phyloP scores from a whole-genome alignment of 2,888 invertebrate species.

The Teleogryllus oceanicus region DNA sequence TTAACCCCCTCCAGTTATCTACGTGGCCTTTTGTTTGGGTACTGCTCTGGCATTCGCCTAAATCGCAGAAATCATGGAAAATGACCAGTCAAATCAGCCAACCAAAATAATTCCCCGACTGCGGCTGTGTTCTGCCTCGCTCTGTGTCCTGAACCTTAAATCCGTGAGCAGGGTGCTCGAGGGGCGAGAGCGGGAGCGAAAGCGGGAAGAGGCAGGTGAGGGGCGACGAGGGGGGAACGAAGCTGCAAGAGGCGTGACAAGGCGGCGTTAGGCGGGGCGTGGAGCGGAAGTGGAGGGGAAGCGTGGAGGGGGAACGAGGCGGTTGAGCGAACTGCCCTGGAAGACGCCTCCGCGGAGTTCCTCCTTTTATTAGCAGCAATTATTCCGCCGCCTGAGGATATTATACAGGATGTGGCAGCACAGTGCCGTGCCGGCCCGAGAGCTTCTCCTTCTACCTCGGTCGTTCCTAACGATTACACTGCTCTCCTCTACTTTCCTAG shows the following conservation, averaged over 20 bases:
- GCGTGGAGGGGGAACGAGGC: not conserved
- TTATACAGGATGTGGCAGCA: not conserved
- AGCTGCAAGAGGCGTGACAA: not conserved
- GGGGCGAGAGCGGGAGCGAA: not conserved
- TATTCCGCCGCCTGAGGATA: not conserved
- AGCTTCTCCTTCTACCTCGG: too few relatives aligned
- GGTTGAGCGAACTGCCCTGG: not conserved
- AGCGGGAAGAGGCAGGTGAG: not conserved
- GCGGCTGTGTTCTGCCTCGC: too few relatives aligned
- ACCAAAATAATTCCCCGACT: too few relatives aligned
- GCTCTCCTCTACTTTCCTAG: too few relatives aligned
- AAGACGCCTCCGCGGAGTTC: not conserved
- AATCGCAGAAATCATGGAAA: too few relatives aligned
- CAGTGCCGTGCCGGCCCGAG: too few relatives aligned
- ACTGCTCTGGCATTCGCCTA: too few relatives aligned
- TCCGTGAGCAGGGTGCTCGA: not conserved
- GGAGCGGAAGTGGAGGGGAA: not conserved
- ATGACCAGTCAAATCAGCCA: too few relatives aligned
- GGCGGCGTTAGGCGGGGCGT: not conserved
- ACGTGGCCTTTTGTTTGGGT: too few relatives aligned
- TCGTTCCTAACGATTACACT: too few relatives aligned
- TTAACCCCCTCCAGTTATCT: too few relatives aligned
- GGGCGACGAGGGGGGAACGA: not conserved
- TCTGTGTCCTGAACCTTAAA: too few relatives aligned
- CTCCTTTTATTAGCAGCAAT: slow-evolving; percentile 10